A percentile compares a stretch with the other conserved stretches of the same genome.
phyloP scores from a whole-genome alignment of 1,140 invertebrate genomes.

The Arctopsyche grandis region DNA sequence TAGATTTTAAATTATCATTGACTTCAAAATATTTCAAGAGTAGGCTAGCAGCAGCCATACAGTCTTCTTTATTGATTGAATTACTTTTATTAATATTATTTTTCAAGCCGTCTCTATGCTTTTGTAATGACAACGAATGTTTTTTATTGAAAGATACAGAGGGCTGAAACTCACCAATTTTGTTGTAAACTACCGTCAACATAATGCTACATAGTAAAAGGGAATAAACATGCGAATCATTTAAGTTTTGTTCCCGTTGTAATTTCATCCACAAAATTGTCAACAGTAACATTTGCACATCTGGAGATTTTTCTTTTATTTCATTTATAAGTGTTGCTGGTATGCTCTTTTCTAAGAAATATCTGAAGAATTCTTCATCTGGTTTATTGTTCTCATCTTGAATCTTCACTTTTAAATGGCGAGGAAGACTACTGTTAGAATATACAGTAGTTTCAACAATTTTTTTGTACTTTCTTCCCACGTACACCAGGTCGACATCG shows the following conservation, averaged over 20 bases:
- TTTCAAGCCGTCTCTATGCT: constrained; percentile 53
- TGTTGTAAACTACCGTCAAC: constrained; percentile 71
- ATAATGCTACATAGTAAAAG: constrained; percentile 71
- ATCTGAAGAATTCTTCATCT: constrained; percentile 57
- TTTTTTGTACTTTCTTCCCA: constrained; percentile 45
- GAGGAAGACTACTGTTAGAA: not conserved
- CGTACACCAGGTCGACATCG: constrained; percentile 59
- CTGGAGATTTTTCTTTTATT: constrained; percentile 66
- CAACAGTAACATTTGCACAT: constrained; percentile 73
- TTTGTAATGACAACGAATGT: constrained; percentile 59
- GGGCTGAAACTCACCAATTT: constrained; percentile 66
- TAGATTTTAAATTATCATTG: constrained; percentile 68
- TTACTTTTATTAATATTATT: constrained; percentile 8
- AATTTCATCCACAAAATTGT: constrained; percentile 75
- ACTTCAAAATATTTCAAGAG: constrained; percentile 74
- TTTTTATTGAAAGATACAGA: constrained; percentile 62
- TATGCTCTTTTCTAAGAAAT: constrained; percentile 65
- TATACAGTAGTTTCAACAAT: constrained; percentile 20
- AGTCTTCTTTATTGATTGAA: constrained; percentile 67
- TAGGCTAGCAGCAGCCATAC: constrained; percentile 68
- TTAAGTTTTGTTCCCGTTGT: constrained; percentile 57
- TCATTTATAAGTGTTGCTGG: constrained; percentile 58
- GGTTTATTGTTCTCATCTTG: constrained; percentile 28
- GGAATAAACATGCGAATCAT: constrained; percentile 67
- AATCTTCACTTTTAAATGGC: constrained; percentile 15